These are phyloP conservation scores for Xenopus tropicalis DNA, from an alignment of 2,113 vertebrate species.

Conservation along the genomic window UCB_Xtro_10.0 CM004447.2:42663501-42664000, in stretches of 20 bases:
- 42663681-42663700: neutral
- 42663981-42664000: conserved; percentile 20
- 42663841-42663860: conserved; percentile 26
- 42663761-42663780: conserved; percentile 17
- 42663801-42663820: conserved; percentile 4
- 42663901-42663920: conserved; percentile 29
- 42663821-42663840: conserved; percentile 1
- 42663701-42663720: neutral
- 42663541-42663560: no score
- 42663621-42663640: neutral
- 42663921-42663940: conserved; percentile 20
- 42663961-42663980: neutral
- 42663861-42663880: conserved; percentile 25
- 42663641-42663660: neutral
- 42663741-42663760: conserved; percentile 7
- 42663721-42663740: conserved; percentile 3
- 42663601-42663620: no score
- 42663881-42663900: conserved; percentile 32
- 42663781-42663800: neutral
- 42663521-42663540: no score
- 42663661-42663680: neutral
- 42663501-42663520: no score
- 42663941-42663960: conserved; percentile 30
- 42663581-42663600: no score
- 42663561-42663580: no score